Evolutionary conservation across 2,797 vertebrate genomes (phyloP).

Genomic region (Oryzias sinensis): DNA sequence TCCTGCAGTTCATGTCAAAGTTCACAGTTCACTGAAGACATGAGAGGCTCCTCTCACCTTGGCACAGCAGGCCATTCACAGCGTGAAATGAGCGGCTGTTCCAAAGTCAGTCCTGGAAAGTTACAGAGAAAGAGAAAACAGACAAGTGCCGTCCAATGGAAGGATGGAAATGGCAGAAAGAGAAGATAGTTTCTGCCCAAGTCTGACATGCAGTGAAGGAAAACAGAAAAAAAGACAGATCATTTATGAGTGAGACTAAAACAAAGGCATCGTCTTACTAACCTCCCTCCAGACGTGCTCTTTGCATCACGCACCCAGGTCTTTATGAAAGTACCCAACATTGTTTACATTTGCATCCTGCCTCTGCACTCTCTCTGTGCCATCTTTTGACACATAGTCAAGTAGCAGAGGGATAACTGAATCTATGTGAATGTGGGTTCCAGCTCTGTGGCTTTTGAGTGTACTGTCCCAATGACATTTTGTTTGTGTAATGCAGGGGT

Average conservation of each 20-base stretch:
- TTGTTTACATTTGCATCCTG: no score
- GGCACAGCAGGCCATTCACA: slow-evolving; percentile 5
- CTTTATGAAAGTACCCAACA: no score
- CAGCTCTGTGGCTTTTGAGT: no score
- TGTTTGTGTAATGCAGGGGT: no score
- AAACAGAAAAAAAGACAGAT: neutral
- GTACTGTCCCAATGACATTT: no score
- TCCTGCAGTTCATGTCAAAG: slow-evolving; percentile 2
- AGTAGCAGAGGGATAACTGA: no score
- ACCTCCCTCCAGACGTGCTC: neutral
- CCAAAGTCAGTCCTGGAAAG: neutral
- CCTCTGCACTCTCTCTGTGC: no score
- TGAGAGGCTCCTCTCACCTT: slow-evolving; percentile 1
- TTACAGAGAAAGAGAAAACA: neutral
- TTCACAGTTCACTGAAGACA: slow-evolving; percentile 2
- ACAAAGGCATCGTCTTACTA: slow-evolving; percentile 21
- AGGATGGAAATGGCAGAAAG: neutral
- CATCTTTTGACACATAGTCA: no score
- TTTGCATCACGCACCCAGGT: no score
- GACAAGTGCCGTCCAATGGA: neutral
- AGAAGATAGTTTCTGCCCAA: neutral
- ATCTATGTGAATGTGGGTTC: no score
- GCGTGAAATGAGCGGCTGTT: neutral
- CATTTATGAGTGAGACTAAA: slow-evolving; percentile 23
- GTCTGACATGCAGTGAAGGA: neutral